These are phyloP conservation scores for Lacerta bilineata DNA, from an alignment of 2,797 vertebrate genomes.

Conservation along the genomic window DNA sequence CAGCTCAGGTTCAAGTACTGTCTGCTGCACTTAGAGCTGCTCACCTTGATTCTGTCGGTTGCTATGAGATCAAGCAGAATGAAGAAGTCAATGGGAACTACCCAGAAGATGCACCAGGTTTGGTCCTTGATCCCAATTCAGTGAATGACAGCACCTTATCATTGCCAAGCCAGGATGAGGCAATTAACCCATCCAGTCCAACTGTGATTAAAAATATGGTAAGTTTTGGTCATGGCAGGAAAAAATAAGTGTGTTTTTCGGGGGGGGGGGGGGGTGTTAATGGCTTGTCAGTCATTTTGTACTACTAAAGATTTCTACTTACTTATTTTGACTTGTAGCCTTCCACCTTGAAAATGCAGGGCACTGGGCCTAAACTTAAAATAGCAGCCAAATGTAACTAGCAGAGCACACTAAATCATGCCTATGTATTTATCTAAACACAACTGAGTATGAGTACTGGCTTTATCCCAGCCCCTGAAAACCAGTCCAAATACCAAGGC, in stretches of 20 bases:
- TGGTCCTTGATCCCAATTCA: constrained; percentile 48
- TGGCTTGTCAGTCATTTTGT: not conserved
- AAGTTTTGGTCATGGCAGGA: constrained; percentile 25
- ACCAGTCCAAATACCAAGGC: not conserved
- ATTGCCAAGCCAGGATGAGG: constrained; percentile 54
- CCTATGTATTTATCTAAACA: not conserved
- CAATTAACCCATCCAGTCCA: constrained; percentile 56
- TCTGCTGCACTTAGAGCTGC: constrained; percentile 90
- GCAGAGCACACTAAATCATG: not conserved
- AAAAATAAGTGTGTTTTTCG: not conserved
- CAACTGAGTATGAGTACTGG: not conserved
- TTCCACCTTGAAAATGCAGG: not conserved
- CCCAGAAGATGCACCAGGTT: constrained; percentile 31
- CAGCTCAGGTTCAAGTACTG: constrained; percentile 91
- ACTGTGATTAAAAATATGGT: constrained; percentile 64
- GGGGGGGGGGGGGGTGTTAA: too few species aligned
- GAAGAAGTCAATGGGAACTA: constrained; percentile 38
- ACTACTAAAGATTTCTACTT: not conserved
- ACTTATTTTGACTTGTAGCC: constrained; percentile 14
- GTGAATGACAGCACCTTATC: constrained; percentile 52
- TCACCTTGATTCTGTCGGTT: constrained; percentile 85
- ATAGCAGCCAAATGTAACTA: constrained; percentile 13
- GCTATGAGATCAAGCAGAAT: constrained; percentile 48
- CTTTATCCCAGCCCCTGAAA: not conserved
- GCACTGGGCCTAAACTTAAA: constrained; percentile 1